Base-by-base conservation (phyloP, 2,888 invertebrate species). In the Sycophila texana region DNA sequence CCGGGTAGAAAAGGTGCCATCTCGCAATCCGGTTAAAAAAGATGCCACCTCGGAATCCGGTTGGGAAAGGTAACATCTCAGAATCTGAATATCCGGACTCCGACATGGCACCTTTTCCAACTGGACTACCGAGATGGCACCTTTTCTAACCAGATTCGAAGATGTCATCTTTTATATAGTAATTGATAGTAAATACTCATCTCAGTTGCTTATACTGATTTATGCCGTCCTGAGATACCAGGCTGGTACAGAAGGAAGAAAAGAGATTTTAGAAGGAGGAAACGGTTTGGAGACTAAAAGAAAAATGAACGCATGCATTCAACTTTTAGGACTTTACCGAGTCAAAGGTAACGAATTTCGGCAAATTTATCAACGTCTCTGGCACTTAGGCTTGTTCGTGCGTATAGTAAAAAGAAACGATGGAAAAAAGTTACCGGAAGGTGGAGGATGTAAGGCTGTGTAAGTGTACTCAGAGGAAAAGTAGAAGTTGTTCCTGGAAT, bases 311-410 rank as follows among this genome's bases (percentile, higher is more conserved):
- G 1, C 51, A 16, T 12, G 61, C 61, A 14, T 14, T 7, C 47
- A 76, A 70, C 47, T 68, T 76, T 76, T 61, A 47, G 55, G 70
- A 76, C 60, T 76, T 76, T 76, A 47, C 75, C n/a, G 55, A 53
- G 61, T 61, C 61, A 39, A 53, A 61, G 47, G 68, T 68, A 68
- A 61, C 67, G 57, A 74, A 74, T 67, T 68, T 16, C 12, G 4
- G 51, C 16, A 30, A 20, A 75, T 75, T 68, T 60, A 53, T 75
- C 75, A 68, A 75, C 53, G 67, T 68, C 53, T 22, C 12, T 18
- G 51, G 3, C 20, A 30, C 53, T 65, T 51, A 73, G 63, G 65
- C 65, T 73, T 73, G 55, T 61, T 14, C 18, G 12, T 4, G 12
- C 49, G 71, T 14, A n/a, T n/a, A 12, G 26, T 14, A 14, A 5